These are phyloP conservation scores for Sebastes reedi DNA, from an alignment of 2,797 vertebrate species.

Conservation along the genomic window DNA sequence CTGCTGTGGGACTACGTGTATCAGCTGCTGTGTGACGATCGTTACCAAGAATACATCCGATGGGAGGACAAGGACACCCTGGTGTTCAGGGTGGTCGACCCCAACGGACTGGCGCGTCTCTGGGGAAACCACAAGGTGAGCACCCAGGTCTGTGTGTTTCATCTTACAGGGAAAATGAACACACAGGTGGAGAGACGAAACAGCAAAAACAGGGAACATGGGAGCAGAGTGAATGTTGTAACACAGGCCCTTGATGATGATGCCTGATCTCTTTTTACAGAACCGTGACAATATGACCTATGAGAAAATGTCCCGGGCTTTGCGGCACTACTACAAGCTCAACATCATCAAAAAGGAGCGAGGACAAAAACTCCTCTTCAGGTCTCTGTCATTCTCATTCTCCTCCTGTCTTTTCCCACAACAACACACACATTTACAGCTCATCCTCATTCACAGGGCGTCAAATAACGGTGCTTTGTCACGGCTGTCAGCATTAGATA, in stretches of 20 bases:
- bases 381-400: conserved; percentile 70
- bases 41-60: conserved; percentile 87
- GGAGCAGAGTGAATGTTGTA: neutral
- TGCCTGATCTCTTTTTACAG: conserved; percentile 67
- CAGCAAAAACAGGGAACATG: neutral
- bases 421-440: neutral
- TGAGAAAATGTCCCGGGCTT: conserved; percentile 94
- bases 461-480: too few relatives aligned
- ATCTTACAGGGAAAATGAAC: conserved; percentile 43
- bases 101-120: conserved; percentile 89
- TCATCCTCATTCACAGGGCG: too few relatives aligned
- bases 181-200: neutral
- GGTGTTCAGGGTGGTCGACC: conserved; percentile 89
- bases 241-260: neutral
- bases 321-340: conserved; percentile 95
- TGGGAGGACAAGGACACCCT: conserved; percentile 89
- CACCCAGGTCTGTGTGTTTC: neutral
- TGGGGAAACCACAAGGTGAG: conserved; percentile 96
- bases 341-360: conserved; percentile 94
- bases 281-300: conserved; percentile 94
- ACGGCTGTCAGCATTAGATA: too few relatives aligned
- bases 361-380: conserved; percentile 92
- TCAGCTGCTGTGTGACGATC: conserved; percentile 87
- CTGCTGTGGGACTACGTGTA: conserved; percentile 93
- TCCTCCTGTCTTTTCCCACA: neutral